These are phyloP conservation scores for Colius striatus DNA, from an alignment of 2,113 vertebrate species.

Conservation along the genomic window DNA sequence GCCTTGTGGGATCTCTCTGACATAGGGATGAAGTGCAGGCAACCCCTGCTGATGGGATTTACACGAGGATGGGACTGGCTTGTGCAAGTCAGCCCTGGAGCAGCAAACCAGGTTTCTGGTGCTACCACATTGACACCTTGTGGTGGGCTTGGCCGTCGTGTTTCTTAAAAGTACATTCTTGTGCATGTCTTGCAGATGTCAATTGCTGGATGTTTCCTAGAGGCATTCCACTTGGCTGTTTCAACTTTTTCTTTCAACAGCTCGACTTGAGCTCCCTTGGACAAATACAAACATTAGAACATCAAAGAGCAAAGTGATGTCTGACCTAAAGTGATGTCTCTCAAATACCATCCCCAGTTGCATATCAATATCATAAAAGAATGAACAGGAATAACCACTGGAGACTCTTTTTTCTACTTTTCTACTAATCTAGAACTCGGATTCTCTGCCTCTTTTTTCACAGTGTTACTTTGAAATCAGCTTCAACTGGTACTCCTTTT, in stretches of 20 bases:
- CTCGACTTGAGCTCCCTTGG: not conserved
- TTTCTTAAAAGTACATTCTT: accelerated
- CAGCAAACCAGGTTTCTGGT: accelerated
- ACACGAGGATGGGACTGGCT: accelerated
- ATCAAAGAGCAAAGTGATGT: not conserved
- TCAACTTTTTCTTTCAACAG: not conserved
- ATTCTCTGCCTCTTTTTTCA: not conserved
- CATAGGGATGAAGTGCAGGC: accelerated
- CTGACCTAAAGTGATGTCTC: not conserved
- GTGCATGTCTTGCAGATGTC: not conserved
- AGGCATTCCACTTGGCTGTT: not conserved
- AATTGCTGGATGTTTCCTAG: not conserved
- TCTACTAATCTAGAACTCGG: not conserved
- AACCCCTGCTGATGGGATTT: accelerated
- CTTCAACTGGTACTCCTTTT: not conserved
- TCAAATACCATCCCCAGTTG: not conserved
- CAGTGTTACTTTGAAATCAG: not conserved
- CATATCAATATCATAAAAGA: not conserved
- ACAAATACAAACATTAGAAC: not conserved
- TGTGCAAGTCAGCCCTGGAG: accelerated
- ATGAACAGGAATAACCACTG: not conserved
- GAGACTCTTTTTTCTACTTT: not conserved
- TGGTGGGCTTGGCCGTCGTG: not conserved
- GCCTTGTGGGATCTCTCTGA: accelerated
- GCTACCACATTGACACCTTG: conserved; percentile 46